phyloP scores from a whole-genome alignment of 2,888 invertebrate species.

The Hipparchia sbordonii region DNA sequence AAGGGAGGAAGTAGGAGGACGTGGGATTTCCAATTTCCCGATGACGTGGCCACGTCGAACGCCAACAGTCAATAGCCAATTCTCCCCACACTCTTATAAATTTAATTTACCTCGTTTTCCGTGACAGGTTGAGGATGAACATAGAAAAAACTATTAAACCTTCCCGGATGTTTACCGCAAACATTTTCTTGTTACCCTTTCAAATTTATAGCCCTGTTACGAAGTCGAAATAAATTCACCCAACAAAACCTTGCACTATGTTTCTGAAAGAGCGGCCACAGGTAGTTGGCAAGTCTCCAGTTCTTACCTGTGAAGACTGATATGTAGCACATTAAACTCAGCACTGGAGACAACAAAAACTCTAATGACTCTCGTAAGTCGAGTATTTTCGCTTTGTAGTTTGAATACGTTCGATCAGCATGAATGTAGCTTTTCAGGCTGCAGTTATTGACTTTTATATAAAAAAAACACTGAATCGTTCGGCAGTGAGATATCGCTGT shows the following conservation, averaged over 20 bases:
- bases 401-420: constrained; percentile 39
- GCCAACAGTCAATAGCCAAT: constrained; percentile 62
- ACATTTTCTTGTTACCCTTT: constrained; percentile 33
- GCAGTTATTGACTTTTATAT: constrained; percentile 35
- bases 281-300: constrained; percentile 78
- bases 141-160: constrained; percentile 46
- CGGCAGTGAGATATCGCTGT: constrained; percentile 58
- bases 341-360: constrained; percentile 54
- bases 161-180: constrained; percentile 30
- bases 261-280: constrained; percentile 68
- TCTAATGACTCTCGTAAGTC: constrained; percentile 55
- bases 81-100: constrained; percentile 70
- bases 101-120: constrained; percentile 70
- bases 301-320: constrained; percentile 64
- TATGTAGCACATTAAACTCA: constrained; percentile 62
- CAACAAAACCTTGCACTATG: constrained; percentile 53
- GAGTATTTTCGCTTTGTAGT: constrained; percentile 39
- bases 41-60: constrained; percentile 58
- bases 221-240: constrained; percentile 46
- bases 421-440: constrained; percentile 36
- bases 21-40: constrained; percentile 60
- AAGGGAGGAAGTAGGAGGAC: constrained; percentile 49
- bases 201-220: constrained; percentile 39
- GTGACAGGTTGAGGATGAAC: constrained; percentile 58
- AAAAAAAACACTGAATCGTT: constrained; percentile 53